Base-by-base conservation (phyloP, 2,113 vertebrate species). In the Cyphomyrus discorhynchus region DNA sequence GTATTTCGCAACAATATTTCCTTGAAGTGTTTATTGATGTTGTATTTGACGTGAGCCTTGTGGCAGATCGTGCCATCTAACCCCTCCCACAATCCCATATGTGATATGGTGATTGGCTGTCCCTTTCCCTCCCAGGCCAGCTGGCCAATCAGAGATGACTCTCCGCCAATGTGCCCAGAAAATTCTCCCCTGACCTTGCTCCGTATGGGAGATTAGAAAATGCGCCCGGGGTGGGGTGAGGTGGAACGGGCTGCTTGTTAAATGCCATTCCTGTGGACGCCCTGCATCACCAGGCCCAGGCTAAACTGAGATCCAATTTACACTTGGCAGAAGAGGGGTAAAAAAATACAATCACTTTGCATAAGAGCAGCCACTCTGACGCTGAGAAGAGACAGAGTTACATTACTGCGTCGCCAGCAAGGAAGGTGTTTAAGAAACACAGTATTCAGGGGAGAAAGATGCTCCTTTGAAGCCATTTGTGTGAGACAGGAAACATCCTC, bases 291-390 rank as follows among this genome's bases (percentile, higher is more conserved):
- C 11, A 50, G 50, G 45, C 77, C 19, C 53, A 27, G 15, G 35
- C 50, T 62, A 84, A 89, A 84, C 89, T 83, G 21, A 52, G 35
- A 84, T 89, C 80, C 77, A 89, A 84, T 83, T 89, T 56, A 45
- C 77, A n/a, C 74, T 82, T 45, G 31, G 49, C 70, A 42, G 31
- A 35, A 27, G 49, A 58, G 50, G 19, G 8, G 52, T 31, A 89
- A 56, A 86, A 86, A 86, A 49, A 50, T 42, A 45, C 77, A 83
- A 19, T 85, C 21, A 27, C 77, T 89, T 27, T 84, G 53, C 39
- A 80, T 47, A 39, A 39, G 24, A 62, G 39, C 1, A n/a, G 77
- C 21, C 50, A 42, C n/a, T 49, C 45, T 39, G 35, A 42, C 46
- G 8, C 31, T 3, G 42, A n/a, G 13, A 9, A 53, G 39, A 85